phyloP scores from a whole-genome alignment of 2,888 invertebrate species.

The Xestia xanthographa region DNA sequence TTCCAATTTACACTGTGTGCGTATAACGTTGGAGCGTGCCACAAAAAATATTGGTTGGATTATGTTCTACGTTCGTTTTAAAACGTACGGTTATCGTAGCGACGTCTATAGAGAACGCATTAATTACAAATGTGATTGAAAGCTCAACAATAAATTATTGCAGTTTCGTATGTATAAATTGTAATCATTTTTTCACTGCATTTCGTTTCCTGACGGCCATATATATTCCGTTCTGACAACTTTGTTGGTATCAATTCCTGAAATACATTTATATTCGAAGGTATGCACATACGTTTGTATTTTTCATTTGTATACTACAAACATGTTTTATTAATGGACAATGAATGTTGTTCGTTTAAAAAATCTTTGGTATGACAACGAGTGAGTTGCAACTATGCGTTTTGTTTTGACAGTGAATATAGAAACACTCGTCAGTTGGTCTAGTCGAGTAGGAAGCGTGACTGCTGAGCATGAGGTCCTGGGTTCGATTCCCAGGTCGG shows the following conservation, averaged over 20 bases:
- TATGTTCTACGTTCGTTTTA: conserved; percentile 68
- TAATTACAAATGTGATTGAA: conserved; percentile 68
- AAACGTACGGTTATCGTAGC: conserved; percentile 35
- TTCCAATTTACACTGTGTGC: conserved; percentile 85
- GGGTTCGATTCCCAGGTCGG: too few species aligned
- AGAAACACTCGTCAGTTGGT: too few species aligned
- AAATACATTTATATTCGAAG: conserved; percentile 30
- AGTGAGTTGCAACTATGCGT: conserved; percentile 21
- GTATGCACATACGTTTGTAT: conserved; percentile 30
- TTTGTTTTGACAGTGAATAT: conserved; percentile 12
- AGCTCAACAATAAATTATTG: conserved; percentile 61
- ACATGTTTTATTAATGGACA: conserved; percentile 52
- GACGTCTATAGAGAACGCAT: conserved; percentile 59
- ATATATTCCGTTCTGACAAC: conserved; percentile 43
- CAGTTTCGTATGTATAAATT: conserved; percentile 48
- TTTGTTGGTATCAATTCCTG: conserved; percentile 56
- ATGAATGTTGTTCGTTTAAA: conserved; percentile 38
- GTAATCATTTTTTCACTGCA: conserved; percentile 40
- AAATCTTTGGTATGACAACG: conserved; percentile 6
- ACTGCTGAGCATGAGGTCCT: too few species aligned
- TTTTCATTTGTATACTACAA: conserved; percentile 39
- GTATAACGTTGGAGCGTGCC: conserved; percentile 71
- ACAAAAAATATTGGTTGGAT: conserved; percentile 80
- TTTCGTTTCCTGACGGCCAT: conserved; percentile 46
- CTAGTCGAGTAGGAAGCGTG: too few species aligned